These are phyloP conservation scores for Mactra quadrangularis DNA, from an alignment of 1,140 invertebrate genomes.

Conservation along the genomic window DNA sequence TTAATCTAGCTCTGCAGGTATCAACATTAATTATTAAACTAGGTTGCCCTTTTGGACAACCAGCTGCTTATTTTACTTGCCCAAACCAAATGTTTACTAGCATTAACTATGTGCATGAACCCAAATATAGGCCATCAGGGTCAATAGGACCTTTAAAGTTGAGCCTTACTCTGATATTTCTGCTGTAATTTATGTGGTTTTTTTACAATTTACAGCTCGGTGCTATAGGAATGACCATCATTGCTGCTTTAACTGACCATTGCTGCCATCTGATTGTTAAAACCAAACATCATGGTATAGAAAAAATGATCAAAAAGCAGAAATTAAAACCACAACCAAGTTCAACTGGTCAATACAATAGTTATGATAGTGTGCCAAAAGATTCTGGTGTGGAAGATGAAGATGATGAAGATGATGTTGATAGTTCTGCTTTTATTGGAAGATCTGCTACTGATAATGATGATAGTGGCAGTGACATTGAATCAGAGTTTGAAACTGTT, in stretches of 20 bases:
- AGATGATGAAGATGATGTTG: background rate
- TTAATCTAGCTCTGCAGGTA: no score
- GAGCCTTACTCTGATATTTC: no score
- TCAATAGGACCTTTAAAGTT: no score
- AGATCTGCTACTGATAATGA: background rate
- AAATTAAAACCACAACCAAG: background rate
- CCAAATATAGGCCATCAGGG: no score
- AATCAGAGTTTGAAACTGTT: conserved; percentile 31
- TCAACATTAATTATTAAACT: no score
- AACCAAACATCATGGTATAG: conserved; percentile 79
- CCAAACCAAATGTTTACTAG: no score
- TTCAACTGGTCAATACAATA: background rate
- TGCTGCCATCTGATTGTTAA: conserved; percentile 82
- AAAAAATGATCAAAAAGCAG: conserved; percentile 55
- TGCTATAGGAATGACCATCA: conserved; percentile 72
- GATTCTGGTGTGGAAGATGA: conserved; percentile 20
- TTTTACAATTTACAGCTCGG: conserved; percentile 80
- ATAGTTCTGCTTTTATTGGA: background rate
- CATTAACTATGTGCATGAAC: no score
- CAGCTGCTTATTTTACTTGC: no score
- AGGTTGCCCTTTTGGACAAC: no score
- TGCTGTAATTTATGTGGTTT: no score
- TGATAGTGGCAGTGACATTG: background rate
- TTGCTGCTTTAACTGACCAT: conserved; percentile 79
- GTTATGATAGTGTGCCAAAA: background rate